phyloP scores from a whole-genome alignment of 2,888 invertebrate species.

The Acanthococcus lagerstroemiae region DNA sequence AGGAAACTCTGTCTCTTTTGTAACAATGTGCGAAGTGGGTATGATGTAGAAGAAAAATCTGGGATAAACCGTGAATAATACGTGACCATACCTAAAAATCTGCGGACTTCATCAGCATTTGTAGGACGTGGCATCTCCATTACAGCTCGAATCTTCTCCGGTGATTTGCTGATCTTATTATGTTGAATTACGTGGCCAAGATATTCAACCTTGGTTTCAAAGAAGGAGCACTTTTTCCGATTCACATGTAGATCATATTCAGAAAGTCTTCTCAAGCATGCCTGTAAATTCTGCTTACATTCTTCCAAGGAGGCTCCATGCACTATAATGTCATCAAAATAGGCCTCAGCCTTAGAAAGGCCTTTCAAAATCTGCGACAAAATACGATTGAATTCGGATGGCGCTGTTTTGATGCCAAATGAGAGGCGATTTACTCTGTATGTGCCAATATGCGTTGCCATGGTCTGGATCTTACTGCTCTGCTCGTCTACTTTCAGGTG shows the following conservation, averaged over 20 bases:
- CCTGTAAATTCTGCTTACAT: conserved; percentile 23
- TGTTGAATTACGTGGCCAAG: background rate
- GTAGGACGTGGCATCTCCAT: conserved; percentile 23
- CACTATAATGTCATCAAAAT: conserved; percentile 35
- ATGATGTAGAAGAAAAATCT: conserved; percentile 31
- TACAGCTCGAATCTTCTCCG: conserved; percentile 29
- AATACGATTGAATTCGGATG: too few species aligned
- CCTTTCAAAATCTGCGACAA: conserved; percentile 24
- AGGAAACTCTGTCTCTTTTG: conserved; percentile 30
- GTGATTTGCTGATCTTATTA: background rate
- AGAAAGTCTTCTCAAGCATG: conserved; percentile 26
- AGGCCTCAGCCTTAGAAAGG: conserved; percentile 23
- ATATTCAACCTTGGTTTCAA: conserved; percentile 1
- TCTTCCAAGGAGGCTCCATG: conserved; percentile 34
- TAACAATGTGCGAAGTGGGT: conserved; percentile 27
- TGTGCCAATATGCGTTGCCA: too few species aligned
- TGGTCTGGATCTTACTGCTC: conserved; percentile 11
- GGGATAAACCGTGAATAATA: conserved; percentile 36
- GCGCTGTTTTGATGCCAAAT: too few species aligned
- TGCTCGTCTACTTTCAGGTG: conserved; percentile 7
- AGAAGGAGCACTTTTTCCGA: conserved; percentile 31
- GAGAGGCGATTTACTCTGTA: too few species aligned
- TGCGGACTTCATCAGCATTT: conserved; percentile 31
- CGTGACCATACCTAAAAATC: conserved; percentile 34
- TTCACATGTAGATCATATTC: conserved; percentile 30